These are phyloP conservation scores for Sepiola atlantica DNA, from an alignment of 2,888 invertebrate species.

Conservation along the genomic window DNA sequence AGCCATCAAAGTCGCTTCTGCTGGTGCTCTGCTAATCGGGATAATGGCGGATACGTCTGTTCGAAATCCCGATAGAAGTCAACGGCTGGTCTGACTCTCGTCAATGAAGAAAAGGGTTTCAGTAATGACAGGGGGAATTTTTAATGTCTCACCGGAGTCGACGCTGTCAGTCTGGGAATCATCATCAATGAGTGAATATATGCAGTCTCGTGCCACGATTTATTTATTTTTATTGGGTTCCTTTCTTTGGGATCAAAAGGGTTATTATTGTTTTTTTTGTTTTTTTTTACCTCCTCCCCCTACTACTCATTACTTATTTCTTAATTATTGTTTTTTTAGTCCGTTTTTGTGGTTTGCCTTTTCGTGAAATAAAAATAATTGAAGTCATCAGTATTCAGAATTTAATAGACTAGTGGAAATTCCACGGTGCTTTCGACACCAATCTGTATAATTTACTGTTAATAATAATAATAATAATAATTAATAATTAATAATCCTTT, in stretches of 20 bases:
- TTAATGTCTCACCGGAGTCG: background rate
- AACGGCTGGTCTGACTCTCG: background rate
- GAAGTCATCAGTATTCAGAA: background rate
- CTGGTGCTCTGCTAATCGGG: background rate
- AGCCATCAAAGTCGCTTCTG: background rate
- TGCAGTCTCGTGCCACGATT: background rate
- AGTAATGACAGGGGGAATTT: background rate
- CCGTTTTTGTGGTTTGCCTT: background rate
- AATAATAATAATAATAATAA: too few relatives aligned
- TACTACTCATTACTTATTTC: too few relatives aligned
- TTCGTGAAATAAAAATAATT: background rate
- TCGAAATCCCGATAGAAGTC: background rate
- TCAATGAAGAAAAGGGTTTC: background rate
- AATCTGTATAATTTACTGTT: too few relatives aligned
- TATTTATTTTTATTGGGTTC: background rate
- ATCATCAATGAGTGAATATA: background rate
- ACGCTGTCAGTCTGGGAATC: background rate
- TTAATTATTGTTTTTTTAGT: background rate
- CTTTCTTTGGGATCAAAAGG: background rate
- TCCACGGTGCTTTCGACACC: too few relatives aligned
- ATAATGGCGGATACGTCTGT: background rate
- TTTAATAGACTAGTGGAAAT: background rate
- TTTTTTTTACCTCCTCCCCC: background rate
- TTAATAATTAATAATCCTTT: too few relatives aligned
- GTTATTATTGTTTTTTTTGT: background rate